phyloP scores from a whole-genome alignment of 1,140 invertebrate species.

The Drosophila burlai region DNA sequence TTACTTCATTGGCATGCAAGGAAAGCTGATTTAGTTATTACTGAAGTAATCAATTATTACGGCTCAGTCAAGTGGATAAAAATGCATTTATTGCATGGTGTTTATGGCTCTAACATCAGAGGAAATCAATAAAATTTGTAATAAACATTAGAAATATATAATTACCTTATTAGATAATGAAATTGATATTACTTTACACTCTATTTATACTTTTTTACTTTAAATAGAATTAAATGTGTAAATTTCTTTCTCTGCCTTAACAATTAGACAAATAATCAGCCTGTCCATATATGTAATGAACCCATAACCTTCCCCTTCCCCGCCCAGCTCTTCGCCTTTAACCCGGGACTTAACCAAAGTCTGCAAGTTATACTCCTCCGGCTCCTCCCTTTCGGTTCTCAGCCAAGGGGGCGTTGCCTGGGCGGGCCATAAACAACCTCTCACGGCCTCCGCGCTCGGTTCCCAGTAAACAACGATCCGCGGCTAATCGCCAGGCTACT shows the following conservation, averaged over 20 bases:
- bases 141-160: not conserved
- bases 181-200: not conserved
- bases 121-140: not conserved
- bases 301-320: conserved; percentile 15
- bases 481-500: conserved; percentile 73
- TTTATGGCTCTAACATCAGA: not conserved
- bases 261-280: conserved; percentile 26
- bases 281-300: conserved; percentile 33
- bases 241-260: not conserved
- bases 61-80: conserved; percentile 28
- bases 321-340: conserved; percentile 13
- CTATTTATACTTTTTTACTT: not conserved
- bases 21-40: conserved; percentile 16
- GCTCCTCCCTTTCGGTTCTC: conserved; percentile 6
- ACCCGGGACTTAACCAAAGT: conserved; percentile 10
- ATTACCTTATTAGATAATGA: not conserved
- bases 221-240: not conserved
- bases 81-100: too few species aligned
- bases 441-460: conserved; percentile 50
- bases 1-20: conserved; percentile 27
- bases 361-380: not conserved
- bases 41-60: conserved; percentile 9
- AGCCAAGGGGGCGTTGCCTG: conserved; percentile 65
- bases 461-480: conserved; percentile 74
- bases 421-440: conserved; percentile 75